Evolutionary conservation across 2,888 invertebrate species (phyloP).

Genomic region (Orthonychiurus folsomi): DNA sequence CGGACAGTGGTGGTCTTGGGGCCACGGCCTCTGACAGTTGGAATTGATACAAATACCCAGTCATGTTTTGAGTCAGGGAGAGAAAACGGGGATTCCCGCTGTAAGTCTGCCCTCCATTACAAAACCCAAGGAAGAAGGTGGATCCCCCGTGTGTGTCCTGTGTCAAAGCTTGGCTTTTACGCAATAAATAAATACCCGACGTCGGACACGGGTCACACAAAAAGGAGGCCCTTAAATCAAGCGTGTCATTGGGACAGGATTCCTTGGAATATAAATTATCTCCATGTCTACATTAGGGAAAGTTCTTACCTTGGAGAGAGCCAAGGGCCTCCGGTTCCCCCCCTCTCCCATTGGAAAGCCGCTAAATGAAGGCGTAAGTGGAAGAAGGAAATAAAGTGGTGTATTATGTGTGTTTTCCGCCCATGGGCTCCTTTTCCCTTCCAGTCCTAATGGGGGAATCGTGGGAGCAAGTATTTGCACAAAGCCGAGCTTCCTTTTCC

Average conservation of each 20-base stretch:
- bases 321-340: not conserved
- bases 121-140: slow-evolving; percentile 22
- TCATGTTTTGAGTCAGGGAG: slow-evolving; percentile 11
- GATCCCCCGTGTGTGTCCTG: not conserved
- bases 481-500: slow-evolving; percentile 20
- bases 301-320: not conserved
- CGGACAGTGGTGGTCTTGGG: slow-evolving; percentile 39
- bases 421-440: slow-evolving; percentile 17
- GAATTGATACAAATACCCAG: slow-evolving; percentile 41
- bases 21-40: slow-evolving; percentile 36
- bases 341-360: not conserved
- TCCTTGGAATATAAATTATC: slow-evolving; percentile 26
- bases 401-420: slow-evolving; percentile 29
- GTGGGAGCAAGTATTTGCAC: slow-evolving; percentile 28
- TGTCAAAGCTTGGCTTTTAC: not conserved
- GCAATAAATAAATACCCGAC: not conserved
- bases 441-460: not conserved
- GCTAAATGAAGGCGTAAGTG: slow-evolving; percentile 27
- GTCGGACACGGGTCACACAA: not conserved
- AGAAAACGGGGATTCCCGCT: not conserved
- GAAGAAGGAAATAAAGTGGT: slow-evolving; percentile 26
- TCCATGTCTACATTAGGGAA: slow-evolving; percentile 13
- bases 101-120: slow-evolving; percentile 11
- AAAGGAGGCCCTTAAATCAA: slow-evolving; percentile 24
- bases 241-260: slow-evolving; percentile 23